phyloP scores from a whole-genome alignment of 2,113 vertebrate species.

The Hepsetus odoe region DNA sequence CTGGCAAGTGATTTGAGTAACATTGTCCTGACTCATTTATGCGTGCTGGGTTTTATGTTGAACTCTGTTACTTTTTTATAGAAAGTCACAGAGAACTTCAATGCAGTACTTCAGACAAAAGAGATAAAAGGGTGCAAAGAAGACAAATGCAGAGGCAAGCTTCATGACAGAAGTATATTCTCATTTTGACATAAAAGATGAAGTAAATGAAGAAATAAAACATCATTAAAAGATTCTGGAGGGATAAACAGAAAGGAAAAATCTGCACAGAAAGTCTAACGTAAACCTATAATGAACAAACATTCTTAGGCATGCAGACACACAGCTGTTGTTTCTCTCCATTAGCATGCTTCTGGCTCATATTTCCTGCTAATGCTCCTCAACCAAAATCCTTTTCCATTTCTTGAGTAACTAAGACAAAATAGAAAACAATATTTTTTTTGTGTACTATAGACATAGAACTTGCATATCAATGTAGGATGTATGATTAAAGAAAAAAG shows the following conservation, averaged over 20 bases:
- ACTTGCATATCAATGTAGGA: too few species aligned
- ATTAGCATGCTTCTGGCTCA: constrained; percentile 32
- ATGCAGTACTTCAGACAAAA: too few species aligned
- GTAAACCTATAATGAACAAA: not conserved
- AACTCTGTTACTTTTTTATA: too few species aligned
- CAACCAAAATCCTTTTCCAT: constrained; percentile 55
- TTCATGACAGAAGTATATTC: too few species aligned
- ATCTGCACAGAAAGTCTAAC: not conserved
- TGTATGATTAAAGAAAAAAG: too few species aligned
- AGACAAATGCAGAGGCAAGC: too few species aligned
- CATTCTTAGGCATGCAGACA: not conserved
- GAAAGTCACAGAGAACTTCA: too few species aligned
- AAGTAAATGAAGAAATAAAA: not conserved
- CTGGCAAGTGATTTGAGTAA: too few species aligned
- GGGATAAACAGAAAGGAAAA: not conserved
- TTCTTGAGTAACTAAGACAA: constrained; percentile 32
- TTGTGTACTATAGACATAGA: too few species aligned
- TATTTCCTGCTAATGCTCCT: constrained; percentile 46
- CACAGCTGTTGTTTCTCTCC: constrained; percentile 19
- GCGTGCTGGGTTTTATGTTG: too few species aligned
- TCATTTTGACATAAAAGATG: not conserved
- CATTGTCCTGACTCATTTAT: too few species aligned
- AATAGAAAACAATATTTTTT: constrained; percentile 52
- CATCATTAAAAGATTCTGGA: not conserved
- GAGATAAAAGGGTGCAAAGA: too few species aligned